A percentile compares a stretch with the other conserved stretches of the same genome.
Conservation (phyloP, 2,113 vertebrate species). For the Chunga burmeisteri region DNA sequence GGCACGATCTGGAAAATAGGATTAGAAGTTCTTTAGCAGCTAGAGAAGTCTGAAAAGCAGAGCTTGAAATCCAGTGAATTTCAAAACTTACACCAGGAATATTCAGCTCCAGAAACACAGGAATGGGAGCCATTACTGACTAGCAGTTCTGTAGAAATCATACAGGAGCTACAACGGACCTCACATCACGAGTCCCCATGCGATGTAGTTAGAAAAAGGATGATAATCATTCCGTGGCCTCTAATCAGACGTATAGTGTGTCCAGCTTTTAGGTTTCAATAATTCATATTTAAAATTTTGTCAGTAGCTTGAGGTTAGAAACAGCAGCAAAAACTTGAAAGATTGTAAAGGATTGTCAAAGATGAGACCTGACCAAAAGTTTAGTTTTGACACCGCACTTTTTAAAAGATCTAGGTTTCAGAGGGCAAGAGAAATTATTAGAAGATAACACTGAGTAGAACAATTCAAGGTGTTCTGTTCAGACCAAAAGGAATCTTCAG, state of each 20-base stretch:
- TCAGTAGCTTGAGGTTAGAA: not conserved
- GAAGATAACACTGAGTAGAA: rapidly evolving
- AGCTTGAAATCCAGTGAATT: not conserved
- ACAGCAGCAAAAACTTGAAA: not conserved
- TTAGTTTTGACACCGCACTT: not conserved
- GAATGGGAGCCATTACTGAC: not conserved
- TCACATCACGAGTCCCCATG: not conserved
- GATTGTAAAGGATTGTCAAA: not conserved
- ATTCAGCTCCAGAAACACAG: not conserved
- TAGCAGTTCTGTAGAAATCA: not conserved
- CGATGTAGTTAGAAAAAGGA: not conserved
- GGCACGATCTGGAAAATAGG: not conserved
- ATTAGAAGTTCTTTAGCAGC: not conserved
- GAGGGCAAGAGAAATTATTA: not conserved
- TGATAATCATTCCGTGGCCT: not conserved
- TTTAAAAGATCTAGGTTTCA: not conserved
- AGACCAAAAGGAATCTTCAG: not conserved
- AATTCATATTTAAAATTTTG: not conserved
- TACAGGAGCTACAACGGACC: not conserved
- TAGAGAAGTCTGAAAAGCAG: not conserved
- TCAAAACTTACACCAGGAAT: not conserved
- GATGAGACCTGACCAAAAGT: not conserved
- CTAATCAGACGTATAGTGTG: not conserved
- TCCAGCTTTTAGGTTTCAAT: not conserved
- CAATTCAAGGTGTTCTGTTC: not conserved